Conservation (phyloP, 2,797 vertebrate species). For the Nannoperca australis region DNA sequence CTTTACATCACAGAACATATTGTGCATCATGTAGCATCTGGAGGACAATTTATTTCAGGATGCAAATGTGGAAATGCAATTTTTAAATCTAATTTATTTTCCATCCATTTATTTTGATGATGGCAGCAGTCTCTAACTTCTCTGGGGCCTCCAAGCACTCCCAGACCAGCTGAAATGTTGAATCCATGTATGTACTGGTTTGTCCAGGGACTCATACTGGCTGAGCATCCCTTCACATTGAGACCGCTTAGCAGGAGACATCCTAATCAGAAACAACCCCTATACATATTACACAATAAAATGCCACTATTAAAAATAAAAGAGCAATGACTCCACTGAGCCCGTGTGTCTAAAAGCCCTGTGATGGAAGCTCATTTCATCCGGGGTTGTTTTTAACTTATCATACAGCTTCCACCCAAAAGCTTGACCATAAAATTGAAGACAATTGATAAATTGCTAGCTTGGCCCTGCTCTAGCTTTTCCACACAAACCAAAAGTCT, state of each 20-base stretch:
- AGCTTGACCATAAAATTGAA: not conserved
- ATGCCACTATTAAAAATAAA: constrained; percentile 12
- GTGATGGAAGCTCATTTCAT: constrained; percentile 5
- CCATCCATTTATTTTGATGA: not conserved
- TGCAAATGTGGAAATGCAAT: not conserved
- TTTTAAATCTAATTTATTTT: not conserved
- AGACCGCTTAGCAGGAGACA: constrained; percentile 17
- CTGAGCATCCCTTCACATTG: not conserved
- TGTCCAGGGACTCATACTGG: constrained; percentile 12
- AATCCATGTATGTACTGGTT: constrained; percentile 4
- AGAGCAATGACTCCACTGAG: constrained; percentile 16
- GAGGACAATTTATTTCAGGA: not conserved
- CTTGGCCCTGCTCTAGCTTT: not conserved
- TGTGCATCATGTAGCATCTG: not conserved
- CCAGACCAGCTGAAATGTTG: not conserved
- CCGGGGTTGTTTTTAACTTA: constrained; percentile 5
- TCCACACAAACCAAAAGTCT: not conserved
- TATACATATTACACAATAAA: constrained; percentile 24
- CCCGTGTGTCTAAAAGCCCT: not conserved
- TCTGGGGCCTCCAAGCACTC: not conserved
- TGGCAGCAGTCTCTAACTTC: not conserved
- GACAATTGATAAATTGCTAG: constrained; percentile 11
- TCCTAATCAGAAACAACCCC: constrained; percentile 25
- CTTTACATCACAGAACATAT: not conserved
- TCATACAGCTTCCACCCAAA: not conserved